Evolutionary conservation across 37 sponge, comb jelly and placozoan species (phyloP).

Genomic region (Crambe crambe): DNA sequence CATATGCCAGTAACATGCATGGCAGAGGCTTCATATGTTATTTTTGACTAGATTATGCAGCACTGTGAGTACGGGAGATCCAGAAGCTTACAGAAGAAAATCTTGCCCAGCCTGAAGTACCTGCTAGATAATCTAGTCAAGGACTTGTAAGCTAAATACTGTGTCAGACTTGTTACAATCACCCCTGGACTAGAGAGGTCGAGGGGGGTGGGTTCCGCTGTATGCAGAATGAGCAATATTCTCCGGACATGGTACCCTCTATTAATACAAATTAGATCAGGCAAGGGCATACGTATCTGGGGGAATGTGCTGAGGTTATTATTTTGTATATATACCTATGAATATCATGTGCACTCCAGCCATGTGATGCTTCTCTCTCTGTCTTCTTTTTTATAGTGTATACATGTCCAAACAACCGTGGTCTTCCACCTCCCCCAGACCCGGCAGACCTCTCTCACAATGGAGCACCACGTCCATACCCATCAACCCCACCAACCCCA

Average conservation of each 20-base stretch:
- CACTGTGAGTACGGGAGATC: constrained; percentile 55
- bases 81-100: constrained; percentile 34
- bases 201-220: neutral
- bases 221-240: too few species aligned
- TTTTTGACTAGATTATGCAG: constrained; percentile 37
- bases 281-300: too few species aligned
- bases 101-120: constrained; percentile 44
- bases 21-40: neutral
- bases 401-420: neutral
- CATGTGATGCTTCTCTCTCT: neutral
- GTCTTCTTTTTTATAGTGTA: neutral
- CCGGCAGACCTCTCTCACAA: too few species aligned
- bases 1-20: neutral
- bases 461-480: neutral
- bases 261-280: too few species aligned
- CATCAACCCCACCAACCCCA: neutral
- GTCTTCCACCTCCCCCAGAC: too few species aligned
- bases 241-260: too few species aligned
- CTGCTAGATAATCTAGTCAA: constrained; percentile 51
- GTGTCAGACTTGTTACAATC: neutral
- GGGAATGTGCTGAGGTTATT: too few species aligned
- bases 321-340: too few species aligned
- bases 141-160: constrained; percentile 3
- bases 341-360: too few species aligned
- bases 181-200: neutral